Evolutionary conservation across 2,888 invertebrate genomes (phyloP), one percentile per base, ranked within the genome.

Genomic region (Siphonodentalium dalli): DNA sequence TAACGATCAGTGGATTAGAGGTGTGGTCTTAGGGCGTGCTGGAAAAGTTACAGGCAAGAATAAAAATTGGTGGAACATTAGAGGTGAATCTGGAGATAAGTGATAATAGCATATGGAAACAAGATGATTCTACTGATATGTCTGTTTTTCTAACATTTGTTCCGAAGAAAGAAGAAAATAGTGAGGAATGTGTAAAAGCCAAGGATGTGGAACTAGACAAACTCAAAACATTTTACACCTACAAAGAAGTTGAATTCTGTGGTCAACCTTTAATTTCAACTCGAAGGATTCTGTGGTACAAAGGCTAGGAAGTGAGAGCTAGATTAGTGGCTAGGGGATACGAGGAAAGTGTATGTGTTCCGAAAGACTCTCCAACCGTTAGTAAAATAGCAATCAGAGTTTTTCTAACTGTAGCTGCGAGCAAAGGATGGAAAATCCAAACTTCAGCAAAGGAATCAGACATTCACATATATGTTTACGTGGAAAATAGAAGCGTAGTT

Each of bases 241-340:
- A 56, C 24, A 28, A 53, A 28, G 31, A 33, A 21, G 56, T 56
- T 2, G 20, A 33, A n/a, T n/a, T n/a, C 27, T 18, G 6, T 28
- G 54, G 61, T 13, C 61, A 54, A 39, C n/a, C 41, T 20, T 23
- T 41, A 11, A 26, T 60, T 6, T 48, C 48, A 18, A 57, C 44
- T 7, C 43, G 52, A 47, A 52, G 60, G 60, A 55, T 61, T 9
- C 21, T 63, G 3, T 44, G 47, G n/a, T 15, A 35, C 11, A 61
- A 63, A 48, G 45, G 39, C 29, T 43, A 45, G n/a, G 24, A 41
- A 28, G 33, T 38, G 11, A 59, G 29, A 41, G 62, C 56, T n/a
- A 53, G 62, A 41, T 28, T 62, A 27, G 59, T 62, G 24, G 60
- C 58, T 11, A 40, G 60, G 20, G 63, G 62, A 11, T 60, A 57